phyloP scores from a whole-genome alignment of 2,888 invertebrate genomes.

The Troilus luridus region DNA sequence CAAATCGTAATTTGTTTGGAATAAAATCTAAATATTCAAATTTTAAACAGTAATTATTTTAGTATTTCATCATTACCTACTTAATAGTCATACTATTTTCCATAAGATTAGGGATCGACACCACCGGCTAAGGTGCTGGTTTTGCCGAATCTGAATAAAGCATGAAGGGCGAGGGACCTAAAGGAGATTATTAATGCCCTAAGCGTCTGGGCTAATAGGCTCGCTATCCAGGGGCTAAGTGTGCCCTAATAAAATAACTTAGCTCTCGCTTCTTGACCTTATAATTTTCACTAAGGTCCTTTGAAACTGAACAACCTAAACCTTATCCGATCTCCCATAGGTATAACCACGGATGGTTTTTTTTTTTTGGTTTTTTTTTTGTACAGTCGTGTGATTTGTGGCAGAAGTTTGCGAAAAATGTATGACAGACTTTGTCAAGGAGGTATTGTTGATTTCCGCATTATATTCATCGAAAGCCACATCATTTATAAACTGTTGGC shows the following conservation, averaged over 20 bases:
- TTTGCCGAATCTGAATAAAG: constrained; percentile 14
- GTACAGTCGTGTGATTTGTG: not conserved
- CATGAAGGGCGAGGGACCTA: not conserved
- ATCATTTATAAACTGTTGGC: no score
- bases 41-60: no score
- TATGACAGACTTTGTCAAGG: not conserved
- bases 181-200: constrained; percentile 12
- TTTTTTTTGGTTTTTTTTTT: no score
- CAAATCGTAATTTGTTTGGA: no score
- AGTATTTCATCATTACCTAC: no score
- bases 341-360: not conserved
- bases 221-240: not conserved
- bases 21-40: no score
- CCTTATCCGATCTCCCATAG: not conserved
- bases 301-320: not conserved
- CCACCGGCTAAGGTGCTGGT: not conserved
- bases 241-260: not conserved
- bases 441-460: not conserved
- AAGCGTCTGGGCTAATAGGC: not conserved
- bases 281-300: not conserved
- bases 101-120: not conserved
- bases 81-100: not conserved
- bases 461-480: no score
- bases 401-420: not conserved
- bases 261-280: not conserved